phyloP scores from a whole-genome alignment of 2,888 invertebrate genomes.

The Hyppa rectilinea region DNA sequence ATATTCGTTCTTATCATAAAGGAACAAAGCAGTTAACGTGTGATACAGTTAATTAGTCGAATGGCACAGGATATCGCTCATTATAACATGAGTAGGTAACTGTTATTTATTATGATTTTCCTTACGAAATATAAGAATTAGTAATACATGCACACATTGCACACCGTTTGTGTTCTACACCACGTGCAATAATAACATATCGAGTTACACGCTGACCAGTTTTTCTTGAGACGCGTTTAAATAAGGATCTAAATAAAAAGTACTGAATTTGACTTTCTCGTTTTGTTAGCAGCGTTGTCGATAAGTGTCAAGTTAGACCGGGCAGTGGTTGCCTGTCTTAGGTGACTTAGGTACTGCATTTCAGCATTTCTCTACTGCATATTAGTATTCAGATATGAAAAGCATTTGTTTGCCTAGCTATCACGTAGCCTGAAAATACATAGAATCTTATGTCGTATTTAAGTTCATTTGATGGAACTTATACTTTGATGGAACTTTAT shows the following conservation, averaged over 20 bases:
- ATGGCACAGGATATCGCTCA: constrained; percentile 32
- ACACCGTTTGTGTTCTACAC: background rate
- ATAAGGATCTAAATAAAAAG: background rate
- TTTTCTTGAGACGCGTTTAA: background rate
- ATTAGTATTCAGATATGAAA: background rate
- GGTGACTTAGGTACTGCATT: background rate
- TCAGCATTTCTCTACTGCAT: background rate
- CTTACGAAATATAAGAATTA: constrained; percentile 25
- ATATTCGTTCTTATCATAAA: background rate
- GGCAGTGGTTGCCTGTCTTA: background rate
- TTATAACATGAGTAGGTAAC: constrained; percentile 24
- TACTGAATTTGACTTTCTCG: background rate
- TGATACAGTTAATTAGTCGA: constrained; percentile 15
- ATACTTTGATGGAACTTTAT: no score
- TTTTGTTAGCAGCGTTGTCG: background rate
- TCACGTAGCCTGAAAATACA: background rate
- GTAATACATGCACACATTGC: constrained; percentile 16
- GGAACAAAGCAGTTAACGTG: constrained; percentile 10
- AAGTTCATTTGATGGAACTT: no score
- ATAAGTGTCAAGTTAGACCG: background rate
- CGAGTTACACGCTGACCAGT: background rate
- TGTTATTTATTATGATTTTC: constrained; percentile 43
- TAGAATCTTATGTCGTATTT: background rate
- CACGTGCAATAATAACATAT: constrained; percentile 35
- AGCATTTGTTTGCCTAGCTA: background rate